Evolutionary conservation across 2,797 vertebrate genomes (phyloP), one percentile per base, ranked within the genome.

Genomic region (Mareca strepera): DNA sequence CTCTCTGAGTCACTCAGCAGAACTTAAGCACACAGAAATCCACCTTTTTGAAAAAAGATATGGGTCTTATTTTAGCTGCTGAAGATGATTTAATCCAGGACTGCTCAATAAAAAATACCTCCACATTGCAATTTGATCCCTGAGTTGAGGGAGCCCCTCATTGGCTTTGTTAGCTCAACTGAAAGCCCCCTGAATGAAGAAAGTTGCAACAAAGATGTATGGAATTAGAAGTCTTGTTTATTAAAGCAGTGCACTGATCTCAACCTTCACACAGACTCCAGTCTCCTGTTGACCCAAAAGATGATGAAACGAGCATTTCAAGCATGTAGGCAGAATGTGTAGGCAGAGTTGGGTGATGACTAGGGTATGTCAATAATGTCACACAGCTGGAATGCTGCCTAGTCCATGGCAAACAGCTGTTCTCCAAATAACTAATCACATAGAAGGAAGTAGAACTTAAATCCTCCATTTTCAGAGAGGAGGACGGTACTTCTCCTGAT

Each of bases 391-490:
- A 94, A 62, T 0, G 0, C 46, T 91, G 86, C 93, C 92, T 84
- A 62, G 75, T 22, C 66, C 1, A 0, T 62, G n/a, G 82, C 43
- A 88, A 95, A 79, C 94, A 94, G 89, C 93, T 93, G 89, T 89
- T 95, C 92, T 93, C 59, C 92, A 78, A 95, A 55, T 73, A 92
- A 93, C 83, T 96, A 87, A 95, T 72, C 86, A 78, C 83, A 93
- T 52, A 74, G 73, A 50, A 92, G 52, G 73, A 84, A 75, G 70
- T 23, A 77, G 64, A 86, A 33, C 18, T 66, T 43, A 55, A 90
- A 93, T 82, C 88, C 75, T 72, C 58, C 28, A 7, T 90, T 95
- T 95, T 60, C 53, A 70, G 33, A 90, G 39, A 74, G 60, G 7
- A 88, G 11, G 20, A 56, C 26, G 53, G 63, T 62, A 55, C 64